These are phyloP conservation scores for Auanema freiburgensis DNA, from an alignment of 2,888 invertebrate genomes.

Conservation along the genomic window DNA sequence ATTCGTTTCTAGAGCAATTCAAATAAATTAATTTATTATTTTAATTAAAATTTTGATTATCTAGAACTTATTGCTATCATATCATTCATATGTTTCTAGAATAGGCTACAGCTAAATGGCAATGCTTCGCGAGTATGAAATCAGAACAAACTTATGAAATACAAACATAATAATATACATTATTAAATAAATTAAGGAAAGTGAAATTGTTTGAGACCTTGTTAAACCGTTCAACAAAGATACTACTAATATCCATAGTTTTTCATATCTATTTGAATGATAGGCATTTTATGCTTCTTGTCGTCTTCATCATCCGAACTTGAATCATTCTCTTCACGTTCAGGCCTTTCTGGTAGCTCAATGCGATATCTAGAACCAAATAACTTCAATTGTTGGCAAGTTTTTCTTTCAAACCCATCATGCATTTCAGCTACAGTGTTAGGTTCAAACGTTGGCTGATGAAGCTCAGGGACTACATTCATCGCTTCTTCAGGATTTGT, in stretches of 20 bases:
- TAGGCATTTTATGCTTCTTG: constrained; percentile 50
- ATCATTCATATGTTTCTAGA: too few relatives aligned
- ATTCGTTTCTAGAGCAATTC: too few relatives aligned
- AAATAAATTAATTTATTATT: too few relatives aligned
- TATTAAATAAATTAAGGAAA: too few relatives aligned
- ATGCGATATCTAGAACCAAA: constrained; percentile 53
- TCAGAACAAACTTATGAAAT: too few relatives aligned
- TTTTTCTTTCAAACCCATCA: constrained; percentile 38
- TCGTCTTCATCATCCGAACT: constrained; percentile 55
- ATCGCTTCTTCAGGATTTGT: constrained; percentile 46
- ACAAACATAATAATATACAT: too few relatives aligned
- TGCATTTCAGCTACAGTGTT: constrained; percentile 39
- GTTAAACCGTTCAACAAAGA: too few relatives aligned
- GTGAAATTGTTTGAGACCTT: too few relatives aligned
- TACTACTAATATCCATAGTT: constrained; percentile 59
- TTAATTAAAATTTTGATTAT: too few relatives aligned
- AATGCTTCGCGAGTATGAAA: too few relatives aligned
- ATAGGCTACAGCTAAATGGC: too few relatives aligned
- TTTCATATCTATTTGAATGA: constrained; percentile 63
- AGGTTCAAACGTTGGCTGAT: constrained; percentile 53
- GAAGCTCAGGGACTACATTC: constrained; percentile 41
- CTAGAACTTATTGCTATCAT: too few relatives aligned
- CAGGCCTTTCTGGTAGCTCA: constrained; percentile 45
- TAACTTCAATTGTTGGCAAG: neutral
- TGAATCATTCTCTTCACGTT: constrained; percentile 25